Conservation (phyloP, 1,140 invertebrate species). For the Cydia pomonella region DNA sequence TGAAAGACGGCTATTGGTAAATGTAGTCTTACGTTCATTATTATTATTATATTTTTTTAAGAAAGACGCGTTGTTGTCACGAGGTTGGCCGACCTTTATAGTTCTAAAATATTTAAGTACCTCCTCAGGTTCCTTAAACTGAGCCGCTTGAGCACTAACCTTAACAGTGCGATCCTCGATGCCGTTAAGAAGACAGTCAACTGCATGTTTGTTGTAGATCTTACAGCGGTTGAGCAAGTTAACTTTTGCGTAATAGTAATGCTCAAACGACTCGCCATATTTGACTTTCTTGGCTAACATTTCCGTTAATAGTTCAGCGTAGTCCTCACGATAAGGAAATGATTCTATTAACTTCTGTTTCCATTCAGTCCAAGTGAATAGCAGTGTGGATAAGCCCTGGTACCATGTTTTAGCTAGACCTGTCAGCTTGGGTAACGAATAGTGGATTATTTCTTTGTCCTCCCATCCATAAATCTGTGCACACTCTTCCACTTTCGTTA, state of each 20-base stretch:
- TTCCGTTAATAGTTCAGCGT: conserved; percentile 42
- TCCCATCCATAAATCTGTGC: conserved; percentile 43
- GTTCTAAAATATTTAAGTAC: conserved; percentile 45
- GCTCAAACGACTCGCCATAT: conserved; percentile 45
- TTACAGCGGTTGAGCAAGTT: conserved; percentile 47
- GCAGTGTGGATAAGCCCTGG: conserved; percentile 37
- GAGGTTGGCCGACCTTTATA: conserved; percentile 27
- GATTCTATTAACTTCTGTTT: conserved; percentile 45
- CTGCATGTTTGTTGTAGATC: conserved; percentile 39
- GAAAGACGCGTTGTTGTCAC: neutral
- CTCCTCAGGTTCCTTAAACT: conserved; percentile 42
- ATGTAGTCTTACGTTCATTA: conserved; percentile 26
- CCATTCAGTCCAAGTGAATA: conserved; percentile 47
- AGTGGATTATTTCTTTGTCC: conserved; percentile 41
- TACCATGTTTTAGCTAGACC: conserved; percentile 29
- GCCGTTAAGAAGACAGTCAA: conserved; percentile 48
- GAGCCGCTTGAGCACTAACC: conserved; percentile 44
- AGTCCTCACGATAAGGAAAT: conserved; percentile 44
- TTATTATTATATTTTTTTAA: neutral
- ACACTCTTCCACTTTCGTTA: conserved; percentile 23
- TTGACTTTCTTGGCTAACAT: conserved; percentile 41
- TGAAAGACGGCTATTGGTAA: neutral
- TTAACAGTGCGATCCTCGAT: conserved; percentile 45
- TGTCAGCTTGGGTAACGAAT: conserved; percentile 39
- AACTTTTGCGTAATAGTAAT: conserved; percentile 49